These are phyloP conservation scores for Globodera ellingtonae DNA, from an alignment of 1,140 invertebrate species.

Conservation along the genomic window DNA sequence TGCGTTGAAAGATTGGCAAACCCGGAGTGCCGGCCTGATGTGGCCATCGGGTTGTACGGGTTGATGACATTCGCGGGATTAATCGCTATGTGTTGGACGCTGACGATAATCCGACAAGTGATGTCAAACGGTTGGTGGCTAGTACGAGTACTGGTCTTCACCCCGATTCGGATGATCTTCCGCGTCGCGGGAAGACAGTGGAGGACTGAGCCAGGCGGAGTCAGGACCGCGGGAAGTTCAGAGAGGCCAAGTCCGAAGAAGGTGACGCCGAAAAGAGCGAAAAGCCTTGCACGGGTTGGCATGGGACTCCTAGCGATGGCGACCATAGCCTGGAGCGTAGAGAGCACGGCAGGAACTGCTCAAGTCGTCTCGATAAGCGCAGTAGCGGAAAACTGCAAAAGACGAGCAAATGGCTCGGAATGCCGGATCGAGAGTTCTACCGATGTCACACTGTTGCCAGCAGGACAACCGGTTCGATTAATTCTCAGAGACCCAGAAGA, in stretches of 20 bases:
- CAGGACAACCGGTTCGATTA: not conserved
- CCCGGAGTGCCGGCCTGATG: not conserved
- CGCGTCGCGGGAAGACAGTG: too few species aligned
- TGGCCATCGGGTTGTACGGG: not conserved
- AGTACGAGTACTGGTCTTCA: not conserved
- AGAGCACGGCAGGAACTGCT: too few species aligned
- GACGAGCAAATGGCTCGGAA: not conserved
- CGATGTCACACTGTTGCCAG: not conserved
- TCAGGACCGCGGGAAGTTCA: too few species aligned
- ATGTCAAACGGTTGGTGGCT: not conserved
- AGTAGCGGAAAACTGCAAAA: not conserved
- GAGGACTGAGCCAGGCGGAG: too few species aligned
- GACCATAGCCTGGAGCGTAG: too few species aligned
- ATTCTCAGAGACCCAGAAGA: not conserved
- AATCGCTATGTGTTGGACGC: not conserved
- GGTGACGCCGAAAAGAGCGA: too few species aligned
- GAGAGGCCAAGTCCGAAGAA: too few species aligned
- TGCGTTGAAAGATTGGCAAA: not conserved
- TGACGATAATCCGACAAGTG: not conserved
- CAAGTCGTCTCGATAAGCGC: slow-evolving; percentile 1
- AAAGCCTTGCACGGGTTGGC: too few species aligned
- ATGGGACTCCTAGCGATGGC: too few species aligned
- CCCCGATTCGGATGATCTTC: too few species aligned
- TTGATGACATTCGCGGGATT: not conserved
- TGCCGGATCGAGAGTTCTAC: not conserved